phyloP scores from a whole-genome alignment of 2,797 vertebrate genomes.

The Euthynnus affinis region DNA sequence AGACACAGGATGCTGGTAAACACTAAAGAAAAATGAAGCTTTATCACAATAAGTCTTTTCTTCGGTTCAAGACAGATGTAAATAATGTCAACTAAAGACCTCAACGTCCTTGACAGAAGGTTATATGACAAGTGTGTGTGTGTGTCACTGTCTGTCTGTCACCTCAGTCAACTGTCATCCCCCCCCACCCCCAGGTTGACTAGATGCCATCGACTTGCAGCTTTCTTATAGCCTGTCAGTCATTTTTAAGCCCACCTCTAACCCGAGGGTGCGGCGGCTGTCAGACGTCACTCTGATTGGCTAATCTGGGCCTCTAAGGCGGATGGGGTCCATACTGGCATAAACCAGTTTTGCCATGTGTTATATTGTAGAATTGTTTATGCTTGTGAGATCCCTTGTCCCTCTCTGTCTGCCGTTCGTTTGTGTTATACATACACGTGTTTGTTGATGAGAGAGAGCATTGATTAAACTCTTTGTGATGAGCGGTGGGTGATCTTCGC shows the following conservation, averaged over 20 bases:
- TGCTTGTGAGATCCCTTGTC: neutral
- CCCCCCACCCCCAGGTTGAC: constrained; percentile 47
- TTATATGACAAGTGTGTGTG: constrained; percentile 64
- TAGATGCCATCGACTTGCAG: constrained; percentile 58
- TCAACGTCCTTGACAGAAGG: constrained; percentile 69
- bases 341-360: constrained; percentile 23
- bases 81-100: constrained; percentile 51
- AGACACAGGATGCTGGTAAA: neutral
- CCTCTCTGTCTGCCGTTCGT: accelerated
- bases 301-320: constrained; percentile 65
- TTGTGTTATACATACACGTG: too few species aligned
- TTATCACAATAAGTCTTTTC: neutral
- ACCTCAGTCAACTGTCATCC: constrained; percentile 60
- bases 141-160: constrained; percentile 64
- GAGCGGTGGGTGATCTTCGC: constrained; percentile 32
- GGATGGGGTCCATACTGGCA: constrained; percentile 13
- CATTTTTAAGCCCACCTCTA: constrained; percentile 59
- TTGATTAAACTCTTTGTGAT: constrained; percentile 35
- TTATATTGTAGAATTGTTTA: constrained; percentile 17
- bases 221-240: constrained; percentile 64
- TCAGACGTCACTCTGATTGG: constrained; percentile 66
- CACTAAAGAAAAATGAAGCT: neutral
- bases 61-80: neutral
- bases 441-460: constrained; percentile 3
- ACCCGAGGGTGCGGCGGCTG: constrained; percentile 51